Evolutionary conservation across 2,888 invertebrate species (phyloP), one percentile per base, ranked within the genome.

Genomic region (Maniola hyperantus): DNA sequence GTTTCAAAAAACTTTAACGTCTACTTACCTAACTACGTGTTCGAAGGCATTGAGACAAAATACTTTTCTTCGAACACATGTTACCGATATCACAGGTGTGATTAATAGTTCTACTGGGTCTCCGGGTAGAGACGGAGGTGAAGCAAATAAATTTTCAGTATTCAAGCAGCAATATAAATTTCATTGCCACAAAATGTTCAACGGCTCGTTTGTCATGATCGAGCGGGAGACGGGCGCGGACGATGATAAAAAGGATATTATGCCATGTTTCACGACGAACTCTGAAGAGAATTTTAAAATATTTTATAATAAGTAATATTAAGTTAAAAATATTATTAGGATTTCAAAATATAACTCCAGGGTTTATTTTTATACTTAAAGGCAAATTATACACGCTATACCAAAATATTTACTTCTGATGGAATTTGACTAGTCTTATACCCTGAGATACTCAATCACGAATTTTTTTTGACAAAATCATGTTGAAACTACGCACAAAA

Each of bases 71-170:
- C 65, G 64, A 72, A 69, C 71, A 69, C 68, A 64, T 68, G 71
- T 70, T 70, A 70, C 63, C 70, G 79, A 66, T 71, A 77, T 80
- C 82, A 81, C 84, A 86, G 80, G 83, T 83, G 86, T 84, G 84
- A 85, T 82, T 83, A 86, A 85, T 84, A 83, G 79, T 78, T 77
- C 76, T 76, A 76, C 84, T 84, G 85, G 84, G 74, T 80, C 83
- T 85, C 85, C 84, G 76, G 73, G 6, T 70, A 76, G 75, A 84
- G 87, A 86, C 83, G 87, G 80, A 84, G 88, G 87, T 86, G 81
- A 74, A 73, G 76, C 74, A 75, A 79, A 77, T 76, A 76, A 77
- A 77, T 77, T 76, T 77, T 74, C 75, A 75, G 78, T 80, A 82
- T 84, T 82, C 83, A 83, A 80, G 79, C 73, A 72, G 73, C 73